Percentiles rank a stretch among this genome's conserved stretches.
phyloP scores from a whole-genome alignment of 2,797 vertebrate species.

The Eulemur mongoz region DNA sequence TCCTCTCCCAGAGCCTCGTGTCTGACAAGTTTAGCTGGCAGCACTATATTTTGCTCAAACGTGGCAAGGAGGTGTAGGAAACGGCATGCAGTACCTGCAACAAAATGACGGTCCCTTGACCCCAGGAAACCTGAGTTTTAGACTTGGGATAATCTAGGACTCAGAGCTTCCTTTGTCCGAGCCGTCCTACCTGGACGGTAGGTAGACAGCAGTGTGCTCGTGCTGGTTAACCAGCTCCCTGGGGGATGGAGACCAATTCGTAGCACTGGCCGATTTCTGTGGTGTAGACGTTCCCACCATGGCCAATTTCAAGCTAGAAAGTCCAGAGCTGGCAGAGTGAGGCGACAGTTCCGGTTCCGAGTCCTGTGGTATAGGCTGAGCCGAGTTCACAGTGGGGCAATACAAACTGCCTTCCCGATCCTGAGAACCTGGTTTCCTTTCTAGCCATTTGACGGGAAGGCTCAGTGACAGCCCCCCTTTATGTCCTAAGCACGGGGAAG shows the following conservation, averaged over 20 bases:
- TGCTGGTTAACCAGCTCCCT: neutral
- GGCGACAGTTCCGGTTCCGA: neutral
- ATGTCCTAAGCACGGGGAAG: neutral
- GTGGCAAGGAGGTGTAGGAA: neutral
- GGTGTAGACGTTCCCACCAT: fast-evolving
- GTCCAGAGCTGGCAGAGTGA: neutral
- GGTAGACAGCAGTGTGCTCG: fast-evolving
- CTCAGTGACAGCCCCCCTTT: fast-evolving
- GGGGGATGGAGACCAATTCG: fast-evolving
- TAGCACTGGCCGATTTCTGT: fast-evolving
- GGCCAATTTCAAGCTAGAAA: neutral
- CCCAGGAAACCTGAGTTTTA: neutral
- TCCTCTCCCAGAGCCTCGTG: neutral
- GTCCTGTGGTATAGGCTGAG: fast-evolving
- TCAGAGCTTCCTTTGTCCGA: neutral
- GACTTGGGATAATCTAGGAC: neutral
- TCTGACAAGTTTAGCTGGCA: neutral
- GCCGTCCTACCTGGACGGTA: neutral
- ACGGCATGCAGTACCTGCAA: neutral
- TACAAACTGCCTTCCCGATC: neutral
- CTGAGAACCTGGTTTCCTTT: neutral
- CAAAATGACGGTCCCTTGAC: neutral
- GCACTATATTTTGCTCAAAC: neutral
- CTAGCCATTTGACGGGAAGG: neutral
- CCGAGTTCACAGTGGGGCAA: fast-evolving